phyloP scores from a whole-genome alignment of 2,888 invertebrate genomes.

The Drosophila eohydei region DNA sequence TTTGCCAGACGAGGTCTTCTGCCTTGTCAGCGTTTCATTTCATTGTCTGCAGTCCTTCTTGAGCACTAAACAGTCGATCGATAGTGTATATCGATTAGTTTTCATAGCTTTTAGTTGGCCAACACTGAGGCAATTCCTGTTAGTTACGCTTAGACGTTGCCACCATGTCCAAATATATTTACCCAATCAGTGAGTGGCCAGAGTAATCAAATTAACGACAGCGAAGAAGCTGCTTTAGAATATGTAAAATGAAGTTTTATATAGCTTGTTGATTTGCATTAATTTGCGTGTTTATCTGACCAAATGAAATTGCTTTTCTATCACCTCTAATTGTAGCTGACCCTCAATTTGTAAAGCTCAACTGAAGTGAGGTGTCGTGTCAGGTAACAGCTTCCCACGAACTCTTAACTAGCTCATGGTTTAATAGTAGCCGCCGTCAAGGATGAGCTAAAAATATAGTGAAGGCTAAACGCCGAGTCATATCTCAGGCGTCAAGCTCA shows the following conservation, averaged over 20 bases:
- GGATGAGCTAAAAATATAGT: conserved; percentile 41
- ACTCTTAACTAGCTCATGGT: background rate
- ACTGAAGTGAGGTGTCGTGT: background rate
- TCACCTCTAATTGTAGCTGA: conserved; percentile 2
- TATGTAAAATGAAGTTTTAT: background rate
- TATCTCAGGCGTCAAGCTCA: conserved; percentile 33
- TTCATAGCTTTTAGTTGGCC: background rate
- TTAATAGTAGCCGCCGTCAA: conserved; percentile 28
- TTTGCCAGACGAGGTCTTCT: conserved; percentile 17
- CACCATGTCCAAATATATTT: background rate
- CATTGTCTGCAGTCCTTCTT: conserved; percentile 3
- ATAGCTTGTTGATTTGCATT: background rate
- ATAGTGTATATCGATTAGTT: conserved; percentile 11
- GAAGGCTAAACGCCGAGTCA: conserved; percentile 49
- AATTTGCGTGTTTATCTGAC: background rate
- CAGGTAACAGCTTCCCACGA: background rate
- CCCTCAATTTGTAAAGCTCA: conserved; percentile 1
- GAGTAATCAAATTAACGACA: background rate
- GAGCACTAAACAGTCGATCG: conserved; percentile 3
- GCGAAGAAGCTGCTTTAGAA: background rate
- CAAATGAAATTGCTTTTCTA: background rate
- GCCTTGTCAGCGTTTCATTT: conserved; percentile 16
- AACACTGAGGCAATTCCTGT: background rate
- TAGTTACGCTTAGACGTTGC: background rate
- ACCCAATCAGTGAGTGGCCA: background rate